A percentile compares a stretch with the other conserved stretches of the same genome.
Evolutionary conservation across 2,797 vertebrate species (phyloP).

Genomic region (Pempheris klunzingeri): DNA sequence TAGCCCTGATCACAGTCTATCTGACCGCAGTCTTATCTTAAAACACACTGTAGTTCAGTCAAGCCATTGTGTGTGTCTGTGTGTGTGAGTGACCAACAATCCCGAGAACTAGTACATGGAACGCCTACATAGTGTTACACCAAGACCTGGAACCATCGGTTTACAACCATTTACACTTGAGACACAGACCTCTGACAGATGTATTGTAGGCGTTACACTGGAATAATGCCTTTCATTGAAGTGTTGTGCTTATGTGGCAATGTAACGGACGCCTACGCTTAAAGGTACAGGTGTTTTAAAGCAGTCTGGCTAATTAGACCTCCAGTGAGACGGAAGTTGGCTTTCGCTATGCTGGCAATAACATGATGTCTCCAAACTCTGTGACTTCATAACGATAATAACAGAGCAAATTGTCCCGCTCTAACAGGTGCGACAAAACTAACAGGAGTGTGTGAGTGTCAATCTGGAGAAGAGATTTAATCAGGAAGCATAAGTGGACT

Average conservation of each 20-base stretch:
- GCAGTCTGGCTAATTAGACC: too few species aligned
- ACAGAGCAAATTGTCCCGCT: neutral
- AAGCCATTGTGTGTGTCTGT: slow-evolving; percentile 3
- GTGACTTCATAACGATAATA: neutral
- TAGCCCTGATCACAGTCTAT: slow-evolving; percentile 66
- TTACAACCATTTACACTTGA: neutral
- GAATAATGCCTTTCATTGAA: neutral
- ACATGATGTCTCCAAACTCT: neutral
- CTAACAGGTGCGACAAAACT: neutral
- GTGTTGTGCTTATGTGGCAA: neutral
- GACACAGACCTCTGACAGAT: neutral
- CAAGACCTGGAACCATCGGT: neutral
- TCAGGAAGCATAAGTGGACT: too few species aligned
- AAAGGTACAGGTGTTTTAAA: neutral
- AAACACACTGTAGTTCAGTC: slow-evolving; percentile 34
- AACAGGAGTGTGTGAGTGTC: too few species aligned
- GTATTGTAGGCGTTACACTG: neutral
- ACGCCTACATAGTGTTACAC: neutral
- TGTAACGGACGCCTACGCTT: neutral
- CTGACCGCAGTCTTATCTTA: slow-evolving; percentile 53
- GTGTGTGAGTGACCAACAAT: neutral
- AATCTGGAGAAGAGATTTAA: neutral
- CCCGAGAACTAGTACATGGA: neutral
- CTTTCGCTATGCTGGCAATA: neutral
- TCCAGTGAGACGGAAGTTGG: too few species aligned